Evolutionary conservation across 1,140 invertebrate genomes (phyloP).

Genomic region (Lysiphlebus fabarum): DNA sequence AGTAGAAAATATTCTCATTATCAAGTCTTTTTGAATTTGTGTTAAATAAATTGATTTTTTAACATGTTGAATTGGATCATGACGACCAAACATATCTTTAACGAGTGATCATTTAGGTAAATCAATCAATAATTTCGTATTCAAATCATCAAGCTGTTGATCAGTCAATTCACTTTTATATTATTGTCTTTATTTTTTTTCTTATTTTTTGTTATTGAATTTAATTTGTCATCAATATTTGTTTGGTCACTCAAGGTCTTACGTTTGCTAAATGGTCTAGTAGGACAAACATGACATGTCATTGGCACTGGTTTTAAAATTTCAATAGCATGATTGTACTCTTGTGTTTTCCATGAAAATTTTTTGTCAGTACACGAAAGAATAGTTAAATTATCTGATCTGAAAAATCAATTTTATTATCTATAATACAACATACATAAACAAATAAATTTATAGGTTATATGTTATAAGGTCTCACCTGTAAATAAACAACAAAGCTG

Average conservation of each 20-base stretch:
- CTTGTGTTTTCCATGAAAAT: conserved; percentile 12
- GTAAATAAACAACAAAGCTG: conserved; percentile 8
- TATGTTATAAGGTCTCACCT: background rate
- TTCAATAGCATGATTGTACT: too few species aligned
- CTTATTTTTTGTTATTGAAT: background rate
- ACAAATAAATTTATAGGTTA: background rate
- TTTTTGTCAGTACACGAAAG: conserved; percentile 21
- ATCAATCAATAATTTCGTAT: background rate
- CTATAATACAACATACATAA: background rate
- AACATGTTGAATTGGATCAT: background rate
- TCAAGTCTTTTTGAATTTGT: background rate
- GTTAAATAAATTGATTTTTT: background rate
- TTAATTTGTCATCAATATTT: background rate
- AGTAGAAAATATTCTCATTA: background rate
- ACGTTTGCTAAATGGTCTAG: conserved; percentile 5
- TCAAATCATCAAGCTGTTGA: too few species aligned
- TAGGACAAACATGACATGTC: background rate
- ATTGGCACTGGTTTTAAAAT: too few species aligned
- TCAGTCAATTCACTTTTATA: background rate
- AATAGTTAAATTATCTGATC: conserved; percentile 8
- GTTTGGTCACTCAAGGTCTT: background rate
- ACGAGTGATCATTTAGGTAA: background rate
- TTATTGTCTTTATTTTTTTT: background rate
- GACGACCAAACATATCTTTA: background rate
- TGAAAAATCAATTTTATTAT: conserved; percentile 1